phyloP scores from a whole-genome alignment of 1,140 invertebrate species.

The Polyergus mexicanus region DNA sequence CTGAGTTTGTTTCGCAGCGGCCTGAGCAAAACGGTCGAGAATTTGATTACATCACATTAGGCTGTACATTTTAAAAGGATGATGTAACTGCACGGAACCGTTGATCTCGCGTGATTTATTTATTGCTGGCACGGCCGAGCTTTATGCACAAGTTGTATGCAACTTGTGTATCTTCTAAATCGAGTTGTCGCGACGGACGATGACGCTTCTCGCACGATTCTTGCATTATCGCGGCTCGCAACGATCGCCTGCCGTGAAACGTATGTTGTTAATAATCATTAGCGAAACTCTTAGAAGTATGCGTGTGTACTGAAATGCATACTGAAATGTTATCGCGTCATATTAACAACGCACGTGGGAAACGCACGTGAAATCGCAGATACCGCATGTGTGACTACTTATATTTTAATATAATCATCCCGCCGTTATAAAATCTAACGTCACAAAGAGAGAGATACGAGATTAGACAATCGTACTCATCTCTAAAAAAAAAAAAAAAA shows the following conservation, averaged over 20 bases:
- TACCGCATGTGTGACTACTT: neutral
- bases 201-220: constrained; percentile 64
- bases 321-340: constrained; percentile 14
- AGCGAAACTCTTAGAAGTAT: neutral
- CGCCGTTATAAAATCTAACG: neutral
- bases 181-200: constrained; percentile 67
- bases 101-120: constrained; percentile 80
- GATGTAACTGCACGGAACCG: constrained; percentile 79
- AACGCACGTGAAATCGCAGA: constrained; percentile 1
- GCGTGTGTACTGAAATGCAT: neutral
- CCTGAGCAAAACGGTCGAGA: constrained; percentile 50
- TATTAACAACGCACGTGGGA: constrained; percentile 31
- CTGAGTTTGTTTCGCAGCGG: constrained; percentile 44
- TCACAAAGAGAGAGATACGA: neutral
- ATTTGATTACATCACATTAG: constrained; percentile 64
- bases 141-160: constrained; percentile 66
- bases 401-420: constrained; percentile 5
- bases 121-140: constrained; percentile 34
- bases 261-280: constrained; percentile 57
- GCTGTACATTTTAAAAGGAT: constrained; percentile 76
- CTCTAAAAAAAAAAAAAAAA: neutral
- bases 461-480: neutral
- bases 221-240: constrained; percentile 66
- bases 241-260: constrained; percentile 69
- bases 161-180: constrained; percentile 71